Base-by-base conservation (phyloP, 2,113 vertebrate genomes). In the Cebus imitator region DNA sequence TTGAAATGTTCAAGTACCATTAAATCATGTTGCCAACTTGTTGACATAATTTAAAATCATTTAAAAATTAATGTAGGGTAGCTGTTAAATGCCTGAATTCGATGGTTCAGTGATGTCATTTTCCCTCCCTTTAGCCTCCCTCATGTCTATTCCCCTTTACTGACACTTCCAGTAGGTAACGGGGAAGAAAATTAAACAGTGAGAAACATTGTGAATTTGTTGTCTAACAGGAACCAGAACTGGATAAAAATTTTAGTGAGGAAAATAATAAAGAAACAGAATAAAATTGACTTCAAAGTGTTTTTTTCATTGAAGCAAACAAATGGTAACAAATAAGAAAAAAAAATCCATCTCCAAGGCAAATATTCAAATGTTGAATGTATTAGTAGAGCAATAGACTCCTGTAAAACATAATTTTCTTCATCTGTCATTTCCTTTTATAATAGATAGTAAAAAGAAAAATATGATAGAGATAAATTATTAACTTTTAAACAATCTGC, bases 1-100 rank as follows among this genome's bases (percentile, higher is more conserved):
- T 92, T 40, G 27, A 94, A 92, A 37, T 7, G n/a, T 30, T 78
- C 17, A 73, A 25, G 16, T 80, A 80, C 23, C 37, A 40, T 96
- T 68, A n/a, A 30, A 48, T 91, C 57, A 57, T 87, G 10, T 88
- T 94, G 55, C n/a, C 25, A 30, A 64, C 12, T 64, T 64, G 61
- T 64, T 64, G 61, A 64, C 8, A 58, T 68, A 91, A 97, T 80
- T 91, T 50, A 50, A 93, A 90, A 61, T 78, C 2, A 90, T 92
- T 94, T 78, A 76, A 70, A 50, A 91, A 75, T 55, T 91, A 76
- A 58, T 84, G 21, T 40, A 85, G 16, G 0, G 18, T 27, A 94
- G 18, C 52, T 66, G 23, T 43, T 64, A 75, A 87, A 86, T 30
- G 1, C 20, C 78, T 64, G 17, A 66, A 8, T 83, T 73, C 30